Base-by-base conservation (phyloP, 2,797 vertebrate species). In the Xenopus petersii region DNA sequence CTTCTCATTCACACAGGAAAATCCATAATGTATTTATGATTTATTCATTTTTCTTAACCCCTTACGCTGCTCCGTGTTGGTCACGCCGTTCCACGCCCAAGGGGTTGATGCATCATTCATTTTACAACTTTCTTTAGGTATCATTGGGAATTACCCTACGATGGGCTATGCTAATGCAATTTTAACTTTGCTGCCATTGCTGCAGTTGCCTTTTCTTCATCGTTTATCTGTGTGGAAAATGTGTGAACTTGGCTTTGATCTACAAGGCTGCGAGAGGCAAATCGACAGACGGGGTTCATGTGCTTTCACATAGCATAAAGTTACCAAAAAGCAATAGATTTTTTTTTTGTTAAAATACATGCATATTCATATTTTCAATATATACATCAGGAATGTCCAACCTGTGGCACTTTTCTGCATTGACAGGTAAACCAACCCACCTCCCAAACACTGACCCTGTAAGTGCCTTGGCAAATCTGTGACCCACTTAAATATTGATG, bases 121-220 rank as follows among this genome's bases (percentile, higher is more conserved):
- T 69, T 75, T 48, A 60, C 7, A n/a, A 15, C 54, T 16, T 16
- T 16, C 54, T 0, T 4, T 56, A 17, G 15, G 54, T 56, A 17
- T 12, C 55, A 59, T 74, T 67, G 56, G 10, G 48, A 12, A 61
- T 49, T 48, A 51, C 13, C 72, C 48, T 17, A 67, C 10, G 21
- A 2, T n/a, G 21, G 16, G 6, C 47, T 47, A 48, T 48, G 64
- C 64, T 51, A 51, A 51, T 12, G 21, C 47, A 48, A 56, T 55
- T 30, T 33, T 54, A 15, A 10, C 13, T 65, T 73, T 48, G 65
- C 48, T 26, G 36, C 17, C 58, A 74, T 67, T 74, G 21, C 42
- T 67, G 54, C 24, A 59, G 55, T 36, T 21, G 58, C 59, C 21
- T 60, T 15, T 15, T 49, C 51, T 51, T 67, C 13, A 48, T 12